These are phyloP conservation scores for Ornithorhynchus anatinus DNA, from an alignment of 2,113 vertebrate species.

Conservation along the genomic window DNA sequence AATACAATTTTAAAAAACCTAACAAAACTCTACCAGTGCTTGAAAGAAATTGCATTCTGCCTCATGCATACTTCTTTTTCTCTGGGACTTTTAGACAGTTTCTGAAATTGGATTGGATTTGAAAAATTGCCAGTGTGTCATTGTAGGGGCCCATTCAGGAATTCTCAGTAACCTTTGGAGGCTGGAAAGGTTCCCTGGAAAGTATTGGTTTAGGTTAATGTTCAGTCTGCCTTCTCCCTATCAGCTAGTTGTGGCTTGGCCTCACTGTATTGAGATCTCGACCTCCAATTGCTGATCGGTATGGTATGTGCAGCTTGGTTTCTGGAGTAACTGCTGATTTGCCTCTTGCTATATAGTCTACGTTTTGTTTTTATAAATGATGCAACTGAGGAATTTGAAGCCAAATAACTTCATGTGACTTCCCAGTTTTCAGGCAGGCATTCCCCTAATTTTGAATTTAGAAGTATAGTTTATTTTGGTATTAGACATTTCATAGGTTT, in stretches of 20 bases:
- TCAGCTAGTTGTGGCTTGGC: background rate
- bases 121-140: slow-evolving; percentile 36
- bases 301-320: background rate
- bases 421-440: slow-evolving; percentile 8
- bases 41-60: too few species aligned
- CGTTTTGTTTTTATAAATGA: slow-evolving; percentile 18
- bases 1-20: too few species aligned
- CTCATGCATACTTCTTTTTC: too few species aligned
- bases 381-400: slow-evolving; percentile 1
- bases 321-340: slow-evolving; percentile 21
- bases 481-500: slow-evolving; percentile 32
- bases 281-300: background rate
- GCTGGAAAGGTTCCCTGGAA: slow-evolving; percentile 25
- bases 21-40: too few species aligned
- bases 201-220: background rate
- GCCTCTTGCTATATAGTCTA: slow-evolving; percentile 15
- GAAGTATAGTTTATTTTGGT: slow-evolving; percentile 6
- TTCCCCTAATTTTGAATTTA: slow-evolving; percentile 13
- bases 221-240: background rate
- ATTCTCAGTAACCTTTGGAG: slow-evolving; percentile 16
- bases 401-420: background rate
- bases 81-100: slow-evolving; percentile 6
- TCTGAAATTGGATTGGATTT: background rate
- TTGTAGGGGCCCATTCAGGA: background rate
- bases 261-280: slow-evolving; percentile 10